Conservation (phyloP, 2,888 invertebrate species). For the Romanomermis culicivorax region DNA sequence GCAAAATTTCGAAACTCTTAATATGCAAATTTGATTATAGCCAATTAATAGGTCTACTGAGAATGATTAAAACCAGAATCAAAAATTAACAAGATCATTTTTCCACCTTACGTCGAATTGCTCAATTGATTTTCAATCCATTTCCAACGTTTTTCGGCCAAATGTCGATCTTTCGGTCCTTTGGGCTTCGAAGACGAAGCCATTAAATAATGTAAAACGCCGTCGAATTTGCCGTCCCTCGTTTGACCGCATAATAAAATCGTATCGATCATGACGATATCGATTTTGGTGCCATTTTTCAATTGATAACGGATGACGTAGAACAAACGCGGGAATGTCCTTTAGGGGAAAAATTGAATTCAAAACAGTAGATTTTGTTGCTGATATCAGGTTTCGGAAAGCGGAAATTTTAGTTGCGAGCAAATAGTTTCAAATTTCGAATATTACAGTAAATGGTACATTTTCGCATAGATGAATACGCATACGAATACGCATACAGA, state of each 20-base stretch:
- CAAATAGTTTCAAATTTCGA: no score
- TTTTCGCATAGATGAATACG: no score
- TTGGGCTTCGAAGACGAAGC: background rate
- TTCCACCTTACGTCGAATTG: conserved; percentile 21
- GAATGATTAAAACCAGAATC: background rate
- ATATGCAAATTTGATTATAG: no score
- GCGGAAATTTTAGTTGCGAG: no score
- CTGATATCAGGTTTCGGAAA: no score
- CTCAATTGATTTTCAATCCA: conserved; percentile 30
- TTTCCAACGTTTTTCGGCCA: conserved; percentile 29
- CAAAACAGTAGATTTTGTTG: no score
- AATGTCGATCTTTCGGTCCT: conserved; percentile 10
- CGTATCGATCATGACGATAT: conserved; percentile 35
- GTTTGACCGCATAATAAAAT: conserved; percentile 34
- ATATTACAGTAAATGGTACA: no score
- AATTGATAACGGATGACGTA: conserved; percentile 28
- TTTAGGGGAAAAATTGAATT: no score
- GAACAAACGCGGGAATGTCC: conserved; percentile 33
- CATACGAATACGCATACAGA: no score
- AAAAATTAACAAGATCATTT: background rate
- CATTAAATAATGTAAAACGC: background rate
- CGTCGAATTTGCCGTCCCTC: conserved; percentile 12
- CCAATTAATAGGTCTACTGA: background rate
- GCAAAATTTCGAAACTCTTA: no score
- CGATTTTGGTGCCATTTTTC: conserved; percentile 24